Base-by-base conservation (phyloP, 2,797 vertebrate genomes). In the Antrozous pallidus region DNA sequence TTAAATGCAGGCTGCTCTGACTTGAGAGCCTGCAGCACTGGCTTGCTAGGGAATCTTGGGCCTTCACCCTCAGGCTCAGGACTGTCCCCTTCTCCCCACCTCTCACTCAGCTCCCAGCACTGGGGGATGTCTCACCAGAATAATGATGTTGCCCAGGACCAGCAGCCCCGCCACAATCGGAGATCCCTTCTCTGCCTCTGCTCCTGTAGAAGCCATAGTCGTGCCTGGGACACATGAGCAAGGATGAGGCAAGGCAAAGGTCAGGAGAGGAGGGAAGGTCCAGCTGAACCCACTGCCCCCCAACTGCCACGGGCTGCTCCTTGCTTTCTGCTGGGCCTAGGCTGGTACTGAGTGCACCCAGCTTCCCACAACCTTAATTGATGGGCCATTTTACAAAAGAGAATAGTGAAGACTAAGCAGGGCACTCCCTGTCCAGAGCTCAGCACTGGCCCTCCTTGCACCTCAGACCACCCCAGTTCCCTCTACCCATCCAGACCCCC, bases 81-180 rank as follows among this genome's bases (percentile, higher is more conserved):
- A 33, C 4, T 24, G 3, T 6, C 65, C 36, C 47, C 31, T 51
- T 31, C 20, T 58, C 77, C 13, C 67, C 49, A 26, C 17, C 17
- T 2, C 36, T n/a, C 17, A 7, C 5, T 22, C 0, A 2, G 36
- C 61, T 56, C 67, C 61, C 51, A 26, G 61, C 9, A 3, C n/a
- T 5, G 22, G 54, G 61, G 67, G 4, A 1, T 12, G 22, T 85
- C 98, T 98, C 96, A 98, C 98, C 97, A 98, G 95, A 86, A 98
- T 98, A 31, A 98, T 61, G 26, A 97, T 45, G 93, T 98, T 98
- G 33, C 98, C 98, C 61, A 97, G 10, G n/a, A 98, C 96, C 49
- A 98, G 90, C 77, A 97, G 4, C 14, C 95, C 95, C 96, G 97
- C 98, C 22, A 98, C 91, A 8, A 82, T 88, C 0, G 92, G 65